These are phyloP conservation scores for Chrysina gloriosa DNA, from an alignment of 2,888 invertebrate species.

Conservation along the genomic window DNA sequence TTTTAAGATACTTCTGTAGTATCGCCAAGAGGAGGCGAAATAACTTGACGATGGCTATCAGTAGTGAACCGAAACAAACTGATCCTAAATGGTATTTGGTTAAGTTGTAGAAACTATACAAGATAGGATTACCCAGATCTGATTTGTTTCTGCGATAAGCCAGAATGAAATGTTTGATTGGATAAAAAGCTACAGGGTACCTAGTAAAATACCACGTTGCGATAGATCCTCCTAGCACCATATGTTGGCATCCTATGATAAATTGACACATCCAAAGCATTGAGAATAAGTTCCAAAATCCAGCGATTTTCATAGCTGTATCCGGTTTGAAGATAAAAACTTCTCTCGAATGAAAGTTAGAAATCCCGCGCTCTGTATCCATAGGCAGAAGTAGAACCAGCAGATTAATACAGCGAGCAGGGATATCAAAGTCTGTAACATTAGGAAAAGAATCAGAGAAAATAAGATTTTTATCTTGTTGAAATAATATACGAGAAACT, in stretches of 20 bases:
- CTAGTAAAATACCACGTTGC: slow-evolving; percentile 76
- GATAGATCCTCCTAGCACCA: slow-evolving; percentile 75
- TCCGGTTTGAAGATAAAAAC: slow-evolving; percentile 62
- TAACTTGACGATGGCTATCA: slow-evolving; percentile 78
- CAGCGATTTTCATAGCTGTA: slow-evolving; percentile 62
- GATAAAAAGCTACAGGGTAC: slow-evolving; percentile 57
- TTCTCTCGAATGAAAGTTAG: slow-evolving; percentile 52
- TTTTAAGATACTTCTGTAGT: slow-evolving; percentile 62
- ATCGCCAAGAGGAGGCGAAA: slow-evolving; percentile 67
- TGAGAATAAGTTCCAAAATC: slow-evolving; percentile 70
- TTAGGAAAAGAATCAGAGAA: no score
- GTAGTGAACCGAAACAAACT: slow-evolving; percentile 79
- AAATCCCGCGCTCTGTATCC: slow-evolving; percentile 73
- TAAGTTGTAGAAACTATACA: slow-evolving; percentile 66
- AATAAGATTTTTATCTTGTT: no score
- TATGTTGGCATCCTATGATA: slow-evolving; percentile 75
- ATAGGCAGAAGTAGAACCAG: slow-evolving; percentile 69
- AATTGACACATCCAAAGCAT: slow-evolving; percentile 76
- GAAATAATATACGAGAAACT: no score
- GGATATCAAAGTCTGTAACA: slow-evolving; percentile 44
- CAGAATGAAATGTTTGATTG: slow-evolving; percentile 16
- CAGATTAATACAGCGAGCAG: slow-evolving; percentile 35
- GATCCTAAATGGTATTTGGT: slow-evolving; percentile 80
- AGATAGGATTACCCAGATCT: slow-evolving; percentile 64
- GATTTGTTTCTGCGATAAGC: slow-evolving; percentile 64